Base-by-base conservation (phyloP, 2,888 invertebrate species). In the Tenthredo scrophulariae region DNA sequence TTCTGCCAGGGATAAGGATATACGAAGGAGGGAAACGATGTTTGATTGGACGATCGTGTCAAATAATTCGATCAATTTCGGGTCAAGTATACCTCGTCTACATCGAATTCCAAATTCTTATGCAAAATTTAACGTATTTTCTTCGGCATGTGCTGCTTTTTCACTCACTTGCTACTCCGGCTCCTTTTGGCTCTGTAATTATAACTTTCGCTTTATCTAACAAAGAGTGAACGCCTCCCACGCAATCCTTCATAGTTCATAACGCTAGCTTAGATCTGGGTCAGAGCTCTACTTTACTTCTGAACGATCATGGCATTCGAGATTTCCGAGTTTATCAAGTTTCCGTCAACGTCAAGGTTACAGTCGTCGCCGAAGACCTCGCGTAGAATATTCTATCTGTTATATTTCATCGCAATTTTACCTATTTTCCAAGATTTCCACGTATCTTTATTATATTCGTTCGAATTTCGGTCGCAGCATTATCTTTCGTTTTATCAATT, bases 231-330 rank as follows among this genome's bases (percentile, higher is more conserved):
- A 43, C 43, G 26, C n/a, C 4, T 15, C 70, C 75, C 75, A 75
- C 75, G 75, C 75, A 26, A 75, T 75, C 26, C 22, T 75, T 75
- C 22, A 46, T 75, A 75, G 46, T 75, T 46, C 26, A 50, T 46
- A 46, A 29, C 40, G 15, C 75, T 15, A 72, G 70, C 29, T 75
- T 9, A 75, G 75, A 75, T 22, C 75, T 75, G 75, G 46, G 75
- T 75, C 75, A 43, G 26, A 37, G 26, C 18, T 75, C 75, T 50
- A 10, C 10, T 75, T 46, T 26, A 15, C 46, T 43, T 43, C 22
- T 13, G 4, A 46, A 46, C 75, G 75, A 75, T 46, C 75, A 43
- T 26, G 75, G 75, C 22, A 75, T 75, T 75, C 75, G 15, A 26
- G 43, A 75, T 40, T 33, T 15, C 37, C n/a, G 40, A 72, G 70